Conservation (phyloP, 2,113 vertebrate genomes). For the Arothron firmamentum region DNA sequence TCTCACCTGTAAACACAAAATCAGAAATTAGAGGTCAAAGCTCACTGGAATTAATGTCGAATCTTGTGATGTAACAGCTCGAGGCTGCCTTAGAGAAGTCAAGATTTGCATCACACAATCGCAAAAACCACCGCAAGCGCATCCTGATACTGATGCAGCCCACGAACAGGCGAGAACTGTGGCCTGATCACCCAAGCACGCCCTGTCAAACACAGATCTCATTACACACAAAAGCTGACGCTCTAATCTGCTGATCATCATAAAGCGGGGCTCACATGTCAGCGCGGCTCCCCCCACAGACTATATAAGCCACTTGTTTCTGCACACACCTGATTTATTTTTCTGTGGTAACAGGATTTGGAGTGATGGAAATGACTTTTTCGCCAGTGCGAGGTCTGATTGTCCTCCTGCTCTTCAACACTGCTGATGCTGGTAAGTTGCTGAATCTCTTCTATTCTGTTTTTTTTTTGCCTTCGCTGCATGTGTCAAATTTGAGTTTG, state of each 20-base stretch:
- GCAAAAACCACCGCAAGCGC: no score
- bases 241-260: constrained; percentile 39
- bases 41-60: no score
- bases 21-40: no score
- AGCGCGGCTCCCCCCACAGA: background rate
- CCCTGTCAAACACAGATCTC: constrained; percentile 18
- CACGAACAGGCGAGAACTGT: background rate
- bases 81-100: no score
- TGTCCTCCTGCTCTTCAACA: constrained; percentile 39
- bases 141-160: no score
- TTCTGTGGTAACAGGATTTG: background rate
- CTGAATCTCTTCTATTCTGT: background rate
- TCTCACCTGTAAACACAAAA: no score
- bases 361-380: constrained; percentile 35
- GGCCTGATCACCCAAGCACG: background rate
- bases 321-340: background rate
- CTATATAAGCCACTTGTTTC: constrained; percentile 15
- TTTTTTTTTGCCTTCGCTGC: background rate
- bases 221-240: constrained; percentile 27
- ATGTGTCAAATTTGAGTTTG: background rate
- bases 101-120: no score
- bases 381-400: constrained; percentile 13
- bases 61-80: no score
- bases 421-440: constrained; percentile 58
- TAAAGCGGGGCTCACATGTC: background rate